These are phyloP conservation scores for Cryptus viduatorius DNA, from an alignment of 2,888 invertebrate species.

Conservation along the genomic window DNA sequence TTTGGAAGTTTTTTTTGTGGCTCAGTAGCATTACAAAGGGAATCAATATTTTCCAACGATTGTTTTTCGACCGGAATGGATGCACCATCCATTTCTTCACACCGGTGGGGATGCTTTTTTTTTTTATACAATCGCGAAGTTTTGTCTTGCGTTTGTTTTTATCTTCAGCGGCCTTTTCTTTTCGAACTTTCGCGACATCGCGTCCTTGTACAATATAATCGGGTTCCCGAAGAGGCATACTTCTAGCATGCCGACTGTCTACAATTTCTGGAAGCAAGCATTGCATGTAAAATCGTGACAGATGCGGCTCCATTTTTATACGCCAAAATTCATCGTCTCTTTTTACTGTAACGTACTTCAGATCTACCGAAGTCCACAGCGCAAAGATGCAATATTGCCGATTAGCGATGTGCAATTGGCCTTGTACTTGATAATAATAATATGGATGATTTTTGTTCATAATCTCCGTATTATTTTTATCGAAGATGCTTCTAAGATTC, in stretches of 20 bases:
- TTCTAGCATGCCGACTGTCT: slow-evolving; percentile 60
- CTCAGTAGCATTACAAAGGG: neutral
- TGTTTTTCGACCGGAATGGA: neutral
- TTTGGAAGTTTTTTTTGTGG: neutral
- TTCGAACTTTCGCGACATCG: neutral
- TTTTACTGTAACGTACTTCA: slow-evolving; percentile 60
- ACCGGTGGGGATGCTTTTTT: neutral
- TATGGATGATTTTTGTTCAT: neutral
- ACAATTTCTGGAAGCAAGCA: slow-evolving; percentile 73
- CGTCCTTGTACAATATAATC: slow-evolving; percentile 55
- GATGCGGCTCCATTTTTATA: slow-evolving; percentile 54
- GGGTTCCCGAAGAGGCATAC: slow-evolving; percentile 65
- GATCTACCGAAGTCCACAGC: slow-evolving; percentile 67
- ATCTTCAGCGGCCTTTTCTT: neutral
- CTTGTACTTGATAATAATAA: slow-evolving; percentile 68
- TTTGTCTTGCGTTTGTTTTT: neutral
- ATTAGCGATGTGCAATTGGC: slow-evolving; percentile 70
- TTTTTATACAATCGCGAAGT: neutral
- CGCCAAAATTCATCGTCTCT: slow-evolving; percentile 70
- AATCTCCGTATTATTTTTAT: neutral
- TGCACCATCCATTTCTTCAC: too few species aligned
- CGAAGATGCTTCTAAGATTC: neutral
- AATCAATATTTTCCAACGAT: neutral
- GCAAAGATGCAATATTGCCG: slow-evolving; percentile 70
- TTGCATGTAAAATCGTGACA: slow-evolving; percentile 67